phyloP scores from a whole-genome alignment of 2,113 vertebrate genomes.

The Prionailurus viverrinus region DNA sequence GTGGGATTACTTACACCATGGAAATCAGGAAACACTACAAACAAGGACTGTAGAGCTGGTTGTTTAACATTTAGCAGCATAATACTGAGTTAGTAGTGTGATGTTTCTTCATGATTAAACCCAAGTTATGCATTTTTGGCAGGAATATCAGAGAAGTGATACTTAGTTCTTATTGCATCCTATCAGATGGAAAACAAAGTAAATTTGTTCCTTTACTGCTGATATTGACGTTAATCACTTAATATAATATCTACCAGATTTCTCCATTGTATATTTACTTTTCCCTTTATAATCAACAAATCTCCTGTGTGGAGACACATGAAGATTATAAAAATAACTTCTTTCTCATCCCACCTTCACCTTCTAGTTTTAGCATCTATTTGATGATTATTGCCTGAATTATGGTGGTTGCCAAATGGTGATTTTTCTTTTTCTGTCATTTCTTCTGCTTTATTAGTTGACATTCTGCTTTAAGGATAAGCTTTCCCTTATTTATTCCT shows the following conservation, averaged over 20 bases:
- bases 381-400: slow-evolving; percentile 7
- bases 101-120: slow-evolving; percentile 14
- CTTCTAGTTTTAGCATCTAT: background rate
- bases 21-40: background rate
- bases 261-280: background rate
- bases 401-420: background rate
- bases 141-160: background rate
- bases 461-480: background rate
- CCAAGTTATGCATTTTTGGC: background rate
- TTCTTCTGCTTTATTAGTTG: slow-evolving; percentile 7
- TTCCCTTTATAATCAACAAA: background rate
- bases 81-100: background rate
- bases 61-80: background rate
- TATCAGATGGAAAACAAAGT: background rate
- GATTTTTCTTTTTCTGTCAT: background rate
- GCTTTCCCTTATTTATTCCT: background rate
- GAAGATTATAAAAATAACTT: background rate
- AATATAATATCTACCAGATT: background rate
- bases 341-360: background rate
- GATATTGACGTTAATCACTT: slow-evolving; percentile 7
- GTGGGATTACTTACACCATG: background rate
- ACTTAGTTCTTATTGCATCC: background rate
- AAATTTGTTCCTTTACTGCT: background rate
- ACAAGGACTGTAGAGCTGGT: background rate
- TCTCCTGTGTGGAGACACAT: background rate